Base-by-base conservation (phyloP, 2,797 vertebrate genomes). In the Yasuhikotakia modesta region DNA sequence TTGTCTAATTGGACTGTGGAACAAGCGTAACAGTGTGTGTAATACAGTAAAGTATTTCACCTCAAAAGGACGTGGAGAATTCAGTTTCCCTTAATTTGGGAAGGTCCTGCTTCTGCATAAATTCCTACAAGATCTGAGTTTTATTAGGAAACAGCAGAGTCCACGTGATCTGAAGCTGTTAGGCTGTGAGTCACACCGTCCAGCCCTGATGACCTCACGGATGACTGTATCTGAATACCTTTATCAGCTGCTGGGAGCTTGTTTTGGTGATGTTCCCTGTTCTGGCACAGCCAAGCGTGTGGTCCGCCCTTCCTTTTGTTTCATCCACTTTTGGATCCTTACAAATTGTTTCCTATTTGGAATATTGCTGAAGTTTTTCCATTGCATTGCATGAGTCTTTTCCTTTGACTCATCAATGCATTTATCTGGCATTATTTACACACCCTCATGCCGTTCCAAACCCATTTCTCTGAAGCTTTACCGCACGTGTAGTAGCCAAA, bases 161-260 rank as follows among this genome's bases (percentile, higher is more conserved):
- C 43, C 43, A 69, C 24, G 0, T 21, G 43, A 69, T 48, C 30
- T 35, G 22, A 69, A 22, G 66, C 65, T 30, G 27, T 58, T 57
- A 43, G 66, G 39, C 30, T 32, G 60, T 60, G 74, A 76, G 39
- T 76, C 74, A 76, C 60, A 1, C 12, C 69, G 75, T 39, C 48
- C 66, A 52, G 19, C 61, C 22, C 45, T 2, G 46, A 61, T 78
- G 53, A 80, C 65, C 45, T 72, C 74, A 68, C 53, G 7, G 45
- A 17, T 50, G 35, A 7, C 13, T 52, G 50, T 67, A 27, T 76
- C 46, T 32, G 35, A 60, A 48, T 66, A 5, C 67, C 12, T 17
- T 46, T 55, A 81, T 84, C 73, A 64, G 57, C 48, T 67, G 65
- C 61, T 19, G 45, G 61, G 66, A 43, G 57, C 43, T 24, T 69